Percentiles rank a stretch among this genome's conserved stretches.
These are phyloP conservation scores for Sorex fumeus DNA, from an alignment of 2,113 vertebrate genomes.

Conservation along the genomic window DNA sequence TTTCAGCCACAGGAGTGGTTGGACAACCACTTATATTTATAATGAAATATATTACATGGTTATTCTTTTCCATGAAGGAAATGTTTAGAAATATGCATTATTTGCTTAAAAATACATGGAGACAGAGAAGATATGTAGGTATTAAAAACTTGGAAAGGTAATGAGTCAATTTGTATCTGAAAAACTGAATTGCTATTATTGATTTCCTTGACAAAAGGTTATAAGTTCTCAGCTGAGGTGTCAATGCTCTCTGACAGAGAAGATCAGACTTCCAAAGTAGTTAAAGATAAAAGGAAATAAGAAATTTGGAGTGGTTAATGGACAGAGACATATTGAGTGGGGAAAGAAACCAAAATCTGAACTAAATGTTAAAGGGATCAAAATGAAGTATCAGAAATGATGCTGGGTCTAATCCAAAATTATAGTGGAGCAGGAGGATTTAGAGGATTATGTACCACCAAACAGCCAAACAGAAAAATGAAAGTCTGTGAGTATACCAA, in stretches of 20 bases:
- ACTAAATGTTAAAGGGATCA: not conserved
- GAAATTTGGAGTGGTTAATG: not conserved
- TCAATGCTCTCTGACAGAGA: not conserved
- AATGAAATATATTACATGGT: not conserved
- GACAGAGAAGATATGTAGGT: not conserved
- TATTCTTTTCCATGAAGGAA: not conserved
- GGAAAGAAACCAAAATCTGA: not conserved
- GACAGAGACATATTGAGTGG: not conserved
- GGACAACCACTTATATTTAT: not conserved
- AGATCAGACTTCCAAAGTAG: not conserved
- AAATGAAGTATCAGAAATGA: not conserved
- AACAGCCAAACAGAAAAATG: not conserved
- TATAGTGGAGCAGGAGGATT: not conserved
- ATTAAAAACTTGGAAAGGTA: not conserved
- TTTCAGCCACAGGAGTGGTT: not conserved
- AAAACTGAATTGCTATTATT: not conserved
- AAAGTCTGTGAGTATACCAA: not conserved
- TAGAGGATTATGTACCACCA: not conserved
- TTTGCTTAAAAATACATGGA: not conserved
- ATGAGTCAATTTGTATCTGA: not conserved
- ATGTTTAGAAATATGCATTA: slow-evolving; percentile 23
- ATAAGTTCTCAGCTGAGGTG: not conserved
- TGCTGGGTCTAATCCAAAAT: not conserved
- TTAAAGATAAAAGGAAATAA: not conserved
- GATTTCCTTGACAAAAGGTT: not conserved